phyloP scores from a whole-genome alignment of 2,888 invertebrate genomes.

The Crossocerus cetratus region DNA sequence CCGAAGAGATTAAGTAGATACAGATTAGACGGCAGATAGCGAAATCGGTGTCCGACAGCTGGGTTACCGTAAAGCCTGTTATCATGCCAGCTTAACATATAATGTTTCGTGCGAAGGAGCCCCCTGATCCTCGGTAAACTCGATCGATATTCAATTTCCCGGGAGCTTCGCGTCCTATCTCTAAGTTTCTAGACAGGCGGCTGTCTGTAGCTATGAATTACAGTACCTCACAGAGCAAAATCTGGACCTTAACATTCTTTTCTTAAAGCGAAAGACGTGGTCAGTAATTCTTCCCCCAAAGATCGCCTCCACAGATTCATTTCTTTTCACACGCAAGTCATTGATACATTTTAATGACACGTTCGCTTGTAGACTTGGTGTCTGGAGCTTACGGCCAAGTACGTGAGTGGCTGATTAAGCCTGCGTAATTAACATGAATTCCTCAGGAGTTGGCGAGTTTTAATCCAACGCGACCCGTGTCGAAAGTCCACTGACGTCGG shows the following conservation, averaged over 20 bases:
- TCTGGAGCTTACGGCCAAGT: not conserved
- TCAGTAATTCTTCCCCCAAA: too few species aligned
- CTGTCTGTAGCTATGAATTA: too few species aligned
- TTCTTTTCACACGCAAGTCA: constrained; percentile 54
- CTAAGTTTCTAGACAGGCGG: too few species aligned
- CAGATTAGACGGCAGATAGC: constrained; percentile 47
- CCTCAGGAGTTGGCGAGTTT: constrained; percentile 36
- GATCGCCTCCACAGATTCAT: constrained; percentile 49
- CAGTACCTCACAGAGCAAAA: constrained; percentile 8
- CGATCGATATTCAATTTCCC: constrained; percentile 47
- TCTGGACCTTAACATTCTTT: constrained; percentile 34
- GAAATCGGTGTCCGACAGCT: constrained; percentile 40
- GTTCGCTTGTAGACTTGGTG: not conserved
- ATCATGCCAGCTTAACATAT: constrained; percentile 35
- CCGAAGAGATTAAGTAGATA: constrained; percentile 44
- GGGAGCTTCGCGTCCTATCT: not conserved
- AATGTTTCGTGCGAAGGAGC: constrained; percentile 29
- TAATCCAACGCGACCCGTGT: constrained; percentile 33
- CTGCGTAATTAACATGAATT: constrained; percentile 51
- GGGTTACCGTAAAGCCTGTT: constrained; percentile 46
- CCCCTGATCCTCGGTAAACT: constrained; percentile 25
- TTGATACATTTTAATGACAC: too few species aligned
- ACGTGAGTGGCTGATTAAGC: constrained; percentile 40
- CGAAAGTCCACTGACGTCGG: too few species aligned
- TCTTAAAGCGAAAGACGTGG: too few species aligned